Evolutionary conservation across 2,797 vertebrate genomes (phyloP).

Genomic region (Oceanodroma leucorhoa): DNA sequence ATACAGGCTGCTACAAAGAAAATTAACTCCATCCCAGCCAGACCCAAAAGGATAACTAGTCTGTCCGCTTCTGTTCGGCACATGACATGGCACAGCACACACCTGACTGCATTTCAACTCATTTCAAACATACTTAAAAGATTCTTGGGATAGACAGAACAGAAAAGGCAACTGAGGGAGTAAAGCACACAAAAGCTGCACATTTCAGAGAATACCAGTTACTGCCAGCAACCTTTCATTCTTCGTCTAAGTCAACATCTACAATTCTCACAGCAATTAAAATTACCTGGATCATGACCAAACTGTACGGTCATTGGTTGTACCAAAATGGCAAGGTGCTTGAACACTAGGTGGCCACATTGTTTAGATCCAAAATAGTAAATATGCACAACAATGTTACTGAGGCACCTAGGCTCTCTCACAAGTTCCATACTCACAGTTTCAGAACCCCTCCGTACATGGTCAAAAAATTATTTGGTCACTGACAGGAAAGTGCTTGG

Average conservation of each 20-base stretch:
- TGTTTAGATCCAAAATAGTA: background rate
- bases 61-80: background rate
- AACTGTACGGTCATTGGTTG: background rate
- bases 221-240: background rate
- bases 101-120: background rate
- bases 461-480: background rate
- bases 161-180: background rate
- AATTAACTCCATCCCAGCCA: background rate
- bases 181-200: background rate
- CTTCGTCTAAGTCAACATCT: background rate
- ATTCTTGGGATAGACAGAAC: background rate
- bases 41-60: background rate
- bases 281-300: background rate
- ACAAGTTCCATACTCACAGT: background rate
- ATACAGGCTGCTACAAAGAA: background rate
- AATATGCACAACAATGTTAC: background rate
- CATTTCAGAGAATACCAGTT: background rate
- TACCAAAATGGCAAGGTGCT: background rate
- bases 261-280: background rate
- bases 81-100: background rate
- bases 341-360: constrained; percentile 28
- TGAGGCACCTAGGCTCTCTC: background rate
- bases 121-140: background rate
- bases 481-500: background rate
- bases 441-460: background rate